These are phyloP conservation scores for Poliocrania exsul DNA, from an alignment of 2,797 vertebrate genomes.

Conservation along the genomic window DNA sequence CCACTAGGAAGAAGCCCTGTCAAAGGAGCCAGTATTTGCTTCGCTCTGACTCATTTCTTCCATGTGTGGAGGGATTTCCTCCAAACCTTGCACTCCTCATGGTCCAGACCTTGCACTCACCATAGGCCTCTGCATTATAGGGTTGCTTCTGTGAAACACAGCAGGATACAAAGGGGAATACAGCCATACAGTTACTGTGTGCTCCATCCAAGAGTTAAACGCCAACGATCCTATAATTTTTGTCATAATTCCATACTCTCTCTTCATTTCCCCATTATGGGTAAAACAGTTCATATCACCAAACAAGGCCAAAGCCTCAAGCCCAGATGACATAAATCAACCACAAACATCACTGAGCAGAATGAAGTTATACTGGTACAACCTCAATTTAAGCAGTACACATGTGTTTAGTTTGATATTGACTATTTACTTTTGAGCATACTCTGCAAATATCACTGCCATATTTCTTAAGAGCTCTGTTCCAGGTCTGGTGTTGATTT, in stretches of 20 bases:
- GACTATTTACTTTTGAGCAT: slow-evolving; percentile 4
- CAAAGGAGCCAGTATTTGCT: not conserved
- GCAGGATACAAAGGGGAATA: not conserved
- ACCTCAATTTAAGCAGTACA: not conserved
- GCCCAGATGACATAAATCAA: not conserved
- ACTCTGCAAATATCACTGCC: not conserved
- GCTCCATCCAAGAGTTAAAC: not conserved
- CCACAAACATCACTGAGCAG: not conserved
- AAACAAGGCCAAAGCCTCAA: not conserved
- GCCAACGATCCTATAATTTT: rapidly evolving
- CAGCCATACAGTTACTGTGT: not conserved
- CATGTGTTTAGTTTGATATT: not conserved
- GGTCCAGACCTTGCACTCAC: not conserved
- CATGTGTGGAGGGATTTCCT: not conserved
- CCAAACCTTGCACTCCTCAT: not conserved
- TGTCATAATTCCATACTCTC: not conserved
- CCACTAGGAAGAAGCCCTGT: not conserved
- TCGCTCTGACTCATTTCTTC: not conserved
- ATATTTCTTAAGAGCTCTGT: not conserved
- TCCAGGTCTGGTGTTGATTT: not conserved
- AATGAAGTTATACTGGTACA: not conserved
- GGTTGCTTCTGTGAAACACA: not conserved
- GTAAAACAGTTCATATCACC: not conserved
- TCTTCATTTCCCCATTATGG: not conserved
- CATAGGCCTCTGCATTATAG: not conserved